phyloP scores from a whole-genome alignment of 2,797 vertebrate species.

The Callimico goeldii region DNA sequence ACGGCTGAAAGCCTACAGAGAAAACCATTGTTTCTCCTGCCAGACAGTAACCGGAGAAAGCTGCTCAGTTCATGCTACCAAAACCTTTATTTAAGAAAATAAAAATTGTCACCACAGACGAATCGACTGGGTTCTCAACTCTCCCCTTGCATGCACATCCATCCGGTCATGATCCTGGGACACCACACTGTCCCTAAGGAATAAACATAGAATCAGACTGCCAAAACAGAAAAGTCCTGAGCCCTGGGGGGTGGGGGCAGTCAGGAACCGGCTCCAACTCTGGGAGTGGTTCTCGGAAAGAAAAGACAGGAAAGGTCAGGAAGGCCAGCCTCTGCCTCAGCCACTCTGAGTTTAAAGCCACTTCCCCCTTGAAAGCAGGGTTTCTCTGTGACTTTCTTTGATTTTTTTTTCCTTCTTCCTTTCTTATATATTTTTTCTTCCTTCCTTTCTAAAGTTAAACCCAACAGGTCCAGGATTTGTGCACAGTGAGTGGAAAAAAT shows the following conservation, averaged over 20 bases:
- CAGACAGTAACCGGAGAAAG: constrained; percentile 21
- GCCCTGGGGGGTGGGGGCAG: not conserved
- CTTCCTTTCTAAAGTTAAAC: constrained; percentile 56
- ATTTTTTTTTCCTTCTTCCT: not conserved
- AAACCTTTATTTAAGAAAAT: constrained; percentile 12
- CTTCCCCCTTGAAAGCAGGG: not conserved
- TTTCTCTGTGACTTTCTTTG: not conserved
- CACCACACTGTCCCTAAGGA: not conserved
- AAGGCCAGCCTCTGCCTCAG: not conserved
- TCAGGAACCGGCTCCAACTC: not conserved
- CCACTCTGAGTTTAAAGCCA: not conserved
- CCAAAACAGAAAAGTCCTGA: not conserved
- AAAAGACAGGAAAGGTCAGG: not conserved
- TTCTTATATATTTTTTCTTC: not conserved
- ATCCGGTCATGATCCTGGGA: not conserved
- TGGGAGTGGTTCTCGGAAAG: not conserved
- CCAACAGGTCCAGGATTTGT: constrained; percentile 62
- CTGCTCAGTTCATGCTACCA: constrained; percentile 8
- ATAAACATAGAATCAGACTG: not conserved
- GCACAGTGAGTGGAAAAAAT: constrained; percentile 84
- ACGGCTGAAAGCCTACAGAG: not conserved
- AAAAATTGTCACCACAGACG: not conserved
- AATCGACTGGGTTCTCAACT: not conserved
- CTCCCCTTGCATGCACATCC: not conserved
- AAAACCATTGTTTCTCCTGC: constrained; percentile 51